These are phyloP conservation scores for Scaptomyza tumidula DNA, from an alignment of 2,888 invertebrate species.

Conservation along the genomic window DNA sequence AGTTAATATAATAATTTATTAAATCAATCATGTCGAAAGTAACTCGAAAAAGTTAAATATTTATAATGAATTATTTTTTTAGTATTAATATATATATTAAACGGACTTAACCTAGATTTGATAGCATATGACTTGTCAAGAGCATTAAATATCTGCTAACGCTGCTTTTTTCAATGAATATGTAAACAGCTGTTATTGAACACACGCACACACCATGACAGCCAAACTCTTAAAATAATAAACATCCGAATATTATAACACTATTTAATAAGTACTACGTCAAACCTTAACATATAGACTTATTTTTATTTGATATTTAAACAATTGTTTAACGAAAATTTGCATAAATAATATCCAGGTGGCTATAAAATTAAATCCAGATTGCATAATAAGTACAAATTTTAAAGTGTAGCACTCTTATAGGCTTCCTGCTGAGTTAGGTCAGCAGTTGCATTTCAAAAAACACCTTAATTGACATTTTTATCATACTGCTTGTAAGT, in stretches of 20 bases:
- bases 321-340: slow-evolving; percentile 7
- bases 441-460: too few species aligned
- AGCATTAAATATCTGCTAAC: not conserved
- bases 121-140: not conserved
- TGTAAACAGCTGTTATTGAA: not conserved
- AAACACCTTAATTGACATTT: too few species aligned
- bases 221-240: not conserved
- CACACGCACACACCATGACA: not conserved
- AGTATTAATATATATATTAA: too few species aligned
- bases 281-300: not conserved
- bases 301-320: slow-evolving; percentile 1
- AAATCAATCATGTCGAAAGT: not conserved
- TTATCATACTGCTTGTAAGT: too few species aligned
- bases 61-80: too few species aligned
- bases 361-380: too few species aligned
- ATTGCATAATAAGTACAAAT: too few species aligned
- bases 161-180: not conserved
- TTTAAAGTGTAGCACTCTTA: too few species aligned
- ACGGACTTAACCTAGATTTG: not conserved
- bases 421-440: too few species aligned
- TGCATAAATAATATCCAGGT: too few species aligned
- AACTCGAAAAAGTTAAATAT: not conserved
- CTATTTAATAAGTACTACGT: slow-evolving; percentile 1
- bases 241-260: not conserved
- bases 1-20: too few species aligned